These are phyloP conservation scores for Hemichromis elongatus DNA, from an alignment of 2,113 vertebrate species.

Conservation along the genomic window DNA sequence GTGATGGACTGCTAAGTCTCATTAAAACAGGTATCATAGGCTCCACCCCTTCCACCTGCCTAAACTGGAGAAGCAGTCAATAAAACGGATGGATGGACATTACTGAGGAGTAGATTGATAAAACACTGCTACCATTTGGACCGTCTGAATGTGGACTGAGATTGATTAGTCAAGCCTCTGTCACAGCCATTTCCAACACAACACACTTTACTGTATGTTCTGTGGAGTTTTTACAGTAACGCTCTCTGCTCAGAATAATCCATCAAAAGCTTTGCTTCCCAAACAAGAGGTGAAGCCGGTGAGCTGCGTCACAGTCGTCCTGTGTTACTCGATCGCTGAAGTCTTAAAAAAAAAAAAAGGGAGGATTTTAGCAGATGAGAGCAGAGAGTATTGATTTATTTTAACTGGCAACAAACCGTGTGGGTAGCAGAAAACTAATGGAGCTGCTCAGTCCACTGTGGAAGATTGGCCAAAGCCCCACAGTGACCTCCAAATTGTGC, in stretches of 20 bases:
- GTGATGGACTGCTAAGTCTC: not conserved
- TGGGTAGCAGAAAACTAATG: slow-evolving; percentile 3
- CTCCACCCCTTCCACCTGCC: not conserved
- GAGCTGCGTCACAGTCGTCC: not conserved
- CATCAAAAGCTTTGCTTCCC: not conserved
- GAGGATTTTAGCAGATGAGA: not conserved
- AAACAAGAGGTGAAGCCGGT: not conserved
- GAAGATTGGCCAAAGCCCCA: slow-evolving; percentile 22
- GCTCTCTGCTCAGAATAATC: not conserved
- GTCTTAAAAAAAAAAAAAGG: not conserved
- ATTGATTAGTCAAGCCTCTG: not conserved
- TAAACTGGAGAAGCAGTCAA: not conserved
- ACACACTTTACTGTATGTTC: not conserved
- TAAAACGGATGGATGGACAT: not conserved
- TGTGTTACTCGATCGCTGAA: not conserved
- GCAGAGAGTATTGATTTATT: not conserved
- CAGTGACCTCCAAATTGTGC: slow-evolving; percentile 21
- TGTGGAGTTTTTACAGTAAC: not conserved
- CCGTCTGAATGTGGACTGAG: not conserved
- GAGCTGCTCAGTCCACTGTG: slow-evolving; percentile 23
- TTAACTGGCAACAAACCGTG: not conserved
- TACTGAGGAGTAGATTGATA: not conserved
- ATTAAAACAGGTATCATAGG: not conserved
- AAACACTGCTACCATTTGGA: not conserved
- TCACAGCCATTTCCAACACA: not conserved